These are phyloP conservation scores for Apostichopus parvimensis DNA, from an alignment of 35 echinoderm and acorn worm species.

Conservation along the genomic window DNA sequence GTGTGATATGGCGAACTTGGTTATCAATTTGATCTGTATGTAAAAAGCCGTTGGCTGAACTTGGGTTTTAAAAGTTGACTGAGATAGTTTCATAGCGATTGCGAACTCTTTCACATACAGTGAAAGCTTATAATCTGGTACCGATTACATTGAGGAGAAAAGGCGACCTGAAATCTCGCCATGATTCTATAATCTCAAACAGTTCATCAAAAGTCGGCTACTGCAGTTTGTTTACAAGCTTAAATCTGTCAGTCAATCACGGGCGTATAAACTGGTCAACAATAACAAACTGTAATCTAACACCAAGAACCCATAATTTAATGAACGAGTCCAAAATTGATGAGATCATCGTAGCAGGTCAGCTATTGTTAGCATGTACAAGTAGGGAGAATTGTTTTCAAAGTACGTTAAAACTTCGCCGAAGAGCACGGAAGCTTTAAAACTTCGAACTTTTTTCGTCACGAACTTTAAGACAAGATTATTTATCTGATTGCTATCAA, in stretches of 20 bases:
- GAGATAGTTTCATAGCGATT: too few species aligned
- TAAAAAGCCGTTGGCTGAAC: background rate
- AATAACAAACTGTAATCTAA: constrained; percentile 34
- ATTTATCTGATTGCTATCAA: too few species aligned
- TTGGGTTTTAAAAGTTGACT: background rate
- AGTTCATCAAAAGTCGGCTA: background rate
- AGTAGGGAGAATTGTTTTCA: constrained; percentile 29
- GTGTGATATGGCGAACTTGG: background rate
- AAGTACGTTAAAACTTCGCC: background rate
- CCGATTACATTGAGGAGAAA: too few species aligned
- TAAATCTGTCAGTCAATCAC: constrained; percentile 2
- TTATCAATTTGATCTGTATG: background rate
- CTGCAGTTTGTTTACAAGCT: background rate
- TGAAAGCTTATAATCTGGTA: too few species aligned
- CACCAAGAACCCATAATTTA: constrained; percentile 41
- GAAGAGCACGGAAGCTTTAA: background rate
- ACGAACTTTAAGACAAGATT: background rate
- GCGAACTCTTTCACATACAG: too few species aligned
- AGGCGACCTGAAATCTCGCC: too few species aligned
- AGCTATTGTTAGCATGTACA: constrained; percentile 37
- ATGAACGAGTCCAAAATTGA: constrained; percentile 51
- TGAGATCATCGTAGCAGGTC: constrained; percentile 47
- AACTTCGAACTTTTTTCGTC: background rate
- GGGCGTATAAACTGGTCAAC: constrained; percentile 10
- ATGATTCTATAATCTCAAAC: too few species aligned